Evolutionary conservation across 2,113 vertebrate species (phyloP).

Genomic region (Melospiza georgiana): DNA sequence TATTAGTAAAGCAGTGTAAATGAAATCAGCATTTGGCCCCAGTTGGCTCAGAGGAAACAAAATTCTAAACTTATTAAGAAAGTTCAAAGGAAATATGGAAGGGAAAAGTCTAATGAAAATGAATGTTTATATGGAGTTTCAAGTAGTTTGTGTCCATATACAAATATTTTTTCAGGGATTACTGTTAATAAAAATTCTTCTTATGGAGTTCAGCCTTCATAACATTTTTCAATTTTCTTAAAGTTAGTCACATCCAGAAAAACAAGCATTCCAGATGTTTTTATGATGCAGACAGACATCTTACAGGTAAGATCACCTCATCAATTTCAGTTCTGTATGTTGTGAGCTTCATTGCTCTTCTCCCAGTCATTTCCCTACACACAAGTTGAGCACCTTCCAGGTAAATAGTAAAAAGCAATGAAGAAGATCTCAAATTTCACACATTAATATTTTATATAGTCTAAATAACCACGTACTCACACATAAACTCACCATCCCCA

Average conservation of each 20-base stretch:
- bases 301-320: neutral
- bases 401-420: neutral
- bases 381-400: neutral
- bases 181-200: conserved; percentile 18
- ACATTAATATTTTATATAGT: neutral
- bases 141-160: neutral
- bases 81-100: conserved; percentile 34
- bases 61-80: conserved; percentile 18
- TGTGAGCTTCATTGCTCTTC: neutral
- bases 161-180: conserved; percentile 36
- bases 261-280: conserved; percentile 2
- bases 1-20: neutral
- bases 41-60: neutral
- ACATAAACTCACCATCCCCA: neutral
- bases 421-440: neutral
- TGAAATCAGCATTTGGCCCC: neutral
- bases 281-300: neutral
- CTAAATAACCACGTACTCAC: neutral
- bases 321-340: neutral
- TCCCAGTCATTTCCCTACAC: neutral
- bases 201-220: neutral
- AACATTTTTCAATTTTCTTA: neutral
- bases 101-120: conserved; percentile 20
- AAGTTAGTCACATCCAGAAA: neutral
- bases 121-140: neutral